phyloP scores from a whole-genome alignment of 2,113 vertebrate genomes.

The Sclerurus mexicanus region DNA sequence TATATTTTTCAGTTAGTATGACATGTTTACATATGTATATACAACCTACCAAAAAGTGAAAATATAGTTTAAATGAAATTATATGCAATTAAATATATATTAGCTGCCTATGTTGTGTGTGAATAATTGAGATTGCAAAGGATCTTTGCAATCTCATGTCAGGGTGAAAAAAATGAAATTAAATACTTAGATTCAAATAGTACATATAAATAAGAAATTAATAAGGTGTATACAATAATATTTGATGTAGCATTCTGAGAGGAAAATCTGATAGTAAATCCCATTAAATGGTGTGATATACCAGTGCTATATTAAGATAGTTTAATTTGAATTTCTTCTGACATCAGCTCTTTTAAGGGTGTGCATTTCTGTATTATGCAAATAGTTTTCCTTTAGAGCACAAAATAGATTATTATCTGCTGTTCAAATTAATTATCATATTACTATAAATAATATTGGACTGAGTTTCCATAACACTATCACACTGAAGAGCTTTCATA shows the following conservation, averaged over 20 bases:
- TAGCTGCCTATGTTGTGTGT: background rate
- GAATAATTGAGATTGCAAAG: background rate
- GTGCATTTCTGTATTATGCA: background rate
- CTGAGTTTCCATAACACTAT: background rate
- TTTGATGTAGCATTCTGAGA: background rate
- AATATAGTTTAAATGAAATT: background rate
- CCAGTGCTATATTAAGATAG: background rate
- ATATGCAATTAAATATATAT: background rate
- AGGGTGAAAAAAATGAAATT: background rate
- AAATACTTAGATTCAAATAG: background rate
- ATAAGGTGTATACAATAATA: background rate
- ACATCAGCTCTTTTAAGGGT: background rate
- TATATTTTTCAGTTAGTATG: background rate
- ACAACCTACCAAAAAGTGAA: background rate
- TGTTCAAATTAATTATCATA: background rate
- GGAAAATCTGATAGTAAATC: background rate
- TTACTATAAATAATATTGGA: background rate
- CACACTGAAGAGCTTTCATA: background rate
- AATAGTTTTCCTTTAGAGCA: background rate
- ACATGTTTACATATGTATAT: background rate
- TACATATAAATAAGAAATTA: background rate
- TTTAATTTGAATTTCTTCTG: background rate
- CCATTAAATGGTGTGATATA: background rate
- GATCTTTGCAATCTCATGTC: background rate
- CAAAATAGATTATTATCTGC: background rate